Percentiles rank a stretch among this genome's conserved stretches.
phyloP scores from a whole-genome alignment of 2,797 vertebrate genomes.

The Champsocephalus gunnari region DNA sequence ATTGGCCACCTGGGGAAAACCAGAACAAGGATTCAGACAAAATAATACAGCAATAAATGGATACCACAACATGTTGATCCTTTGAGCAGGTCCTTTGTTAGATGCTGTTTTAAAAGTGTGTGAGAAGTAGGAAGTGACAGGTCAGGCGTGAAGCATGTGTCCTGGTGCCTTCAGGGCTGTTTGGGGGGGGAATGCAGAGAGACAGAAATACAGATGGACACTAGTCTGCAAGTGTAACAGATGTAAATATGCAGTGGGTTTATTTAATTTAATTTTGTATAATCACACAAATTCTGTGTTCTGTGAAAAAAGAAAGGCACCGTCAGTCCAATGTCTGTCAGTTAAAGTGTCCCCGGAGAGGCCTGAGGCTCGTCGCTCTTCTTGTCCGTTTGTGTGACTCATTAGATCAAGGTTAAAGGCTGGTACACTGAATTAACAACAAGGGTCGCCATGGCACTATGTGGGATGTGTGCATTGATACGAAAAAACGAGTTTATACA shows the following conservation, averaged over 20 bases:
- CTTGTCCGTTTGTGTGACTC: neutral
- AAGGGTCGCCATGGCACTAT: too few species aligned
- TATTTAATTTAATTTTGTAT: too few species aligned
- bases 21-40: neutral
- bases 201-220: constrained; percentile 36
- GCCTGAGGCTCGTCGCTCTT: neutral
- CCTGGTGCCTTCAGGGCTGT: constrained; percentile 18
- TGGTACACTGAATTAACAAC: too few species aligned
- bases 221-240: neutral
- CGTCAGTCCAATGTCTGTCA: neutral
- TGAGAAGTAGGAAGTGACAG: constrained; percentile 38
- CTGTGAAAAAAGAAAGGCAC: neutral
- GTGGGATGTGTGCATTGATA: too few species aligned
- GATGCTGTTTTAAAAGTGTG: neutral
- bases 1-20: constrained; percentile 81
- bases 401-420: neutral
- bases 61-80: neutral
- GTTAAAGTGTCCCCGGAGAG: neutral
- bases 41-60: neutral
- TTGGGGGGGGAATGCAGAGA: neutral
- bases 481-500: too few species aligned
- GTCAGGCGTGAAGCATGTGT: constrained; percentile 20
- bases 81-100: neutral
- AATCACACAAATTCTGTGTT: too few species aligned
- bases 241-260: too few species aligned